Conservation (phyloP, 2,797 vertebrate genomes). For the Phrynocephalus guinanensis region DNA sequence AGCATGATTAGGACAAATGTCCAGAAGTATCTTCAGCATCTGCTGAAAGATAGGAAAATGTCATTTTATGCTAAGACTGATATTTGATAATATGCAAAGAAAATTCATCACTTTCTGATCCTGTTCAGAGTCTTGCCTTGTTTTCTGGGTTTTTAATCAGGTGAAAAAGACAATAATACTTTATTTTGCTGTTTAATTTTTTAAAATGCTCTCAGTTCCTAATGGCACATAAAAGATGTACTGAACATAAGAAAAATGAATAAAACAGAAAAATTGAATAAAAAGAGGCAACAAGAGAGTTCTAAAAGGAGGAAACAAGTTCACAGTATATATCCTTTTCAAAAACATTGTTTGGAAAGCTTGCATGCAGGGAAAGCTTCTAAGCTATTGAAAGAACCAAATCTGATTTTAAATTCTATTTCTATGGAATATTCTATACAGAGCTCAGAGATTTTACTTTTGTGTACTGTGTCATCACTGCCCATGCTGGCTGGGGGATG, state of each 20-base stretch:
- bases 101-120: not conserved
- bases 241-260: not conserved
- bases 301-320: not conserved
- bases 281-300: not conserved
- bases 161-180: no score
- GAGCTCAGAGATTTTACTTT: no score
- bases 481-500: no score
- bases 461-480: no score
- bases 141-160: no score
- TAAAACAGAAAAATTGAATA: no score
- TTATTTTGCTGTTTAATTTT: not conserved
- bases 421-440: not conserved
- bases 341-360: not conserved
- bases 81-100: not conserved
- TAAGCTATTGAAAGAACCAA: not conserved
- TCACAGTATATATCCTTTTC: not conserved
- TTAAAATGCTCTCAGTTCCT: not conserved
- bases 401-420: not conserved
- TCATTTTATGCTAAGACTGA: not conserved
- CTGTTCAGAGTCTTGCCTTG: not conserved
- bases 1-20: not conserved
- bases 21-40: not conserved
- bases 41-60: not conserved
- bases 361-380: not conserved
- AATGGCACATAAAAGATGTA: not conserved